Base-by-base conservation (phyloP, 2,113 vertebrate genomes). In the Pluvialis apricaria region DNA sequence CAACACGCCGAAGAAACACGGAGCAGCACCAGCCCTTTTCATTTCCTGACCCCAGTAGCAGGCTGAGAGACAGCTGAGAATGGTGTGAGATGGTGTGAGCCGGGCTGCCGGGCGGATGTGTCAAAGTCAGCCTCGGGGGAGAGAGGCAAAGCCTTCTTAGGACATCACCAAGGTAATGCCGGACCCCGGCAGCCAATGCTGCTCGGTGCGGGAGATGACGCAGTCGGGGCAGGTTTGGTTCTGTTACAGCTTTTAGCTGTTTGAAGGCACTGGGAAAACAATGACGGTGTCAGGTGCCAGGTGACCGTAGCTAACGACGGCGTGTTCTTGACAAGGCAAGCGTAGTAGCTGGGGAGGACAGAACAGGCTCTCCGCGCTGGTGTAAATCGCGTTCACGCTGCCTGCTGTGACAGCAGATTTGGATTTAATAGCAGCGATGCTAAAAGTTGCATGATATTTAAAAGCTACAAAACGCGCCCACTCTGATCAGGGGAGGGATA, bases 371-470 rank as follows among this genome's bases (percentile, higher is more conserved):
- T 77, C 42, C 2, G 8, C 8, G 9, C 76, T 52, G 80, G 91
- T 49, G 81, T 76, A 44, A 89, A 91, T 87, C 70, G 44, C 80
- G 40, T 38, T n/a, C 28, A 5, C 8, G 12, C 62, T 88, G 85
- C 86, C 95, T 90, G 80, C 94, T 82, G 92, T 77, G 88, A 90
- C 75, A 86, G 93, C 83, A 86, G 90, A 34, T 58, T 49, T 0
- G 9, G 75, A 38, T 95, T 86, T 64, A 69, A 90, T 51, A 72
- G 65, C 79, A 58, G 75, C 22, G 0, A 26, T 84, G 76, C 84
- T 96, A 81, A 96, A 97, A 97, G 82, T 94, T 96, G 82, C 91
- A 96, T 93, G 94, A 90, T 94, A 72, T 93, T 94, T 96, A 86
- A 95, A 82, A 91, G 94, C 93, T 95, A 88, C 97, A 94, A 94